A percentile compares a stretch with the other conserved stretches of the same genome.
Evolutionary conservation across 2,888 invertebrate genomes (phyloP).

Genomic region (Dichetophora obliterata): DNA sequence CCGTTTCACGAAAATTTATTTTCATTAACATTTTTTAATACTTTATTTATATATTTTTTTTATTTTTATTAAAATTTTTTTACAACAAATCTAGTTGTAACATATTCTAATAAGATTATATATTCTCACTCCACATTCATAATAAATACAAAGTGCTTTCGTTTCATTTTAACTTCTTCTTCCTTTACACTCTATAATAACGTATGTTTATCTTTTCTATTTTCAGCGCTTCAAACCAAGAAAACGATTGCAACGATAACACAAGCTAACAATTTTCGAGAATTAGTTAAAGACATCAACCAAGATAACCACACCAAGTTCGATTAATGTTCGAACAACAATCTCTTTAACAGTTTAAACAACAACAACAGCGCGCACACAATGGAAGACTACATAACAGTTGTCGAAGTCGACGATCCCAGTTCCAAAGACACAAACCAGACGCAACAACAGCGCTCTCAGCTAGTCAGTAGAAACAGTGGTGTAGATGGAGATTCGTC

Average conservation of each 20-base stretch:
- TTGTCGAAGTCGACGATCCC: slow-evolving; percentile 74
- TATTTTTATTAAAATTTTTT: too few species aligned
- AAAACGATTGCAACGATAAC: neutral
- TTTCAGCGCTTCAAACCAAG: slow-evolving; percentile 37
- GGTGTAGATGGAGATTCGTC: slow-evolving; percentile 66
- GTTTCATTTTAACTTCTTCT: too few species aligned
- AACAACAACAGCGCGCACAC: slow-evolving; percentile 1
- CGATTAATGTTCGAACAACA: slow-evolving; percentile 15
- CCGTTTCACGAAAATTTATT: too few species aligned
- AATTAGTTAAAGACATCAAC: slow-evolving; percentile 27
- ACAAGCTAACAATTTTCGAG: neutral
- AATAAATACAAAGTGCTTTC: too few species aligned
- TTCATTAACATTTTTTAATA: too few species aligned
- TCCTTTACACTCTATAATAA: too few species aligned
- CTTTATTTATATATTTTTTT: too few species aligned
- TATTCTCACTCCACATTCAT: too few species aligned
- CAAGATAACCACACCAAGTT: slow-evolving; percentile 32
- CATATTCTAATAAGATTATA: too few species aligned
- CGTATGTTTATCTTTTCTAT: slow-evolving; percentile 7
- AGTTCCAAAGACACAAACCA: slow-evolving; percentile 64
- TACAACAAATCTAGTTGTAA: too few species aligned
- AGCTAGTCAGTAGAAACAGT: slow-evolving; percentile 60
- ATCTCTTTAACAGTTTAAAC: slow-evolving; percentile 19
- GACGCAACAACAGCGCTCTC: slow-evolving; percentile 55
- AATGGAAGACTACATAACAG: slow-evolving; percentile 73